These are phyloP conservation scores for Lithobius niger DNA, from an alignment of 1,140 invertebrate species.

Conservation along the genomic window DNA sequence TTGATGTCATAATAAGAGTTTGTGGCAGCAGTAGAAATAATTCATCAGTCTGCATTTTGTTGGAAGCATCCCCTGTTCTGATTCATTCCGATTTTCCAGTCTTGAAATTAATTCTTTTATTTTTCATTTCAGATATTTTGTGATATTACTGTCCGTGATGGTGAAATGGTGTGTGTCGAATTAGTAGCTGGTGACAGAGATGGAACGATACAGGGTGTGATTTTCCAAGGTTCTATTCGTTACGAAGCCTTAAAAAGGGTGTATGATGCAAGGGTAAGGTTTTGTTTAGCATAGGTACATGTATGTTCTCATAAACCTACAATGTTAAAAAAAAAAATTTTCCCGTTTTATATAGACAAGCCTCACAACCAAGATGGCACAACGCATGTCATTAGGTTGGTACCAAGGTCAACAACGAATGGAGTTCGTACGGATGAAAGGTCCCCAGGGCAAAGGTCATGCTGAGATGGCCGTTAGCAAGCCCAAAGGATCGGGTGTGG, in stretches of 20 bases:
- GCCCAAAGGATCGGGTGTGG: constrained; percentile 74
- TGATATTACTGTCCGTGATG: constrained; percentile 84
- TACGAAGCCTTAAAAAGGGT: constrained; percentile 94
- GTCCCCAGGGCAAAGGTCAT: constrained; percentile 88
- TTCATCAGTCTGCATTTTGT: too few species aligned
- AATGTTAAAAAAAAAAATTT: constrained; percentile 14
- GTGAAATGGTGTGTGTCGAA: constrained; percentile 97
- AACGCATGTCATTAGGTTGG: constrained; percentile 87
- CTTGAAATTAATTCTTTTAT: constrained; percentile 5
- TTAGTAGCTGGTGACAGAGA: constrained; percentile 78
- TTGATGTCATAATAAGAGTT: too few species aligned
- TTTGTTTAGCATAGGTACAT: too few species aligned
- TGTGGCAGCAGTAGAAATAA: too few species aligned
- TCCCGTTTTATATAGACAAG: constrained; percentile 57
- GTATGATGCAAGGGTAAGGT: constrained; percentile 82
- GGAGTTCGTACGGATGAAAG: constrained; percentile 96
- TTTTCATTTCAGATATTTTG: constrained; percentile 58
- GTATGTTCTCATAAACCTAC: too few species aligned
- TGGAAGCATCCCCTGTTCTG: too few species aligned
- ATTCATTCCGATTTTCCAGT: too few species aligned
- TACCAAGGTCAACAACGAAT: constrained; percentile 72
- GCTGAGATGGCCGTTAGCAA: constrained; percentile 96
- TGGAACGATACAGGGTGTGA: constrained; percentile 69
- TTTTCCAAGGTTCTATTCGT: constrained; percentile 91
- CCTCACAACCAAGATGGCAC: constrained; percentile 83